Evolutionary conservation across 2,797 vertebrate genomes (phyloP).

Genomic region (Sarcophilus harrisii): DNA sequence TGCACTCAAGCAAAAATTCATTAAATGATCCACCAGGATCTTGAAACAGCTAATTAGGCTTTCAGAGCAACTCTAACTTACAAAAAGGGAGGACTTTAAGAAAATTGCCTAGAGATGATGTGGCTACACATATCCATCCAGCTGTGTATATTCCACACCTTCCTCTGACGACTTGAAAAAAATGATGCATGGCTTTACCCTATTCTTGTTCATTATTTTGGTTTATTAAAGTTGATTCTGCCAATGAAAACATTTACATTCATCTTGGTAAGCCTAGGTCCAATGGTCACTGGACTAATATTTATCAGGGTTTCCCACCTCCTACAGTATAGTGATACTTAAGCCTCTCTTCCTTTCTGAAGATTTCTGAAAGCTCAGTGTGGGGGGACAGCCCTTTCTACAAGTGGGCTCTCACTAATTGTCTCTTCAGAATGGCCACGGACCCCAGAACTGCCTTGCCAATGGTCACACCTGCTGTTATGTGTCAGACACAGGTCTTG

Average conservation of each 20-base stretch:
- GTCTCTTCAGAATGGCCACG: not conserved
- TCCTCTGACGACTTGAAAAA: not conserved
- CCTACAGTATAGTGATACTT: not conserved
- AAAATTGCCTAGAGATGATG: not conserved
- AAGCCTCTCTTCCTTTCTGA: not conserved
- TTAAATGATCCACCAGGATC: not conserved
- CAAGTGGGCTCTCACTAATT: not conserved
- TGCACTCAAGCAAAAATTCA: not conserved
- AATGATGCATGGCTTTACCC: not conserved
- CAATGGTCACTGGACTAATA: not conserved
- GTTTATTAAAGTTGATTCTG: not conserved
- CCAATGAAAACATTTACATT: not conserved
- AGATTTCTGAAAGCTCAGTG: not conserved
- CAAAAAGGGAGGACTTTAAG: not conserved
- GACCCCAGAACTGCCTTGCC: not conserved
- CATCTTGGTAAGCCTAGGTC: not conserved
- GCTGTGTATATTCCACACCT: not conserved
- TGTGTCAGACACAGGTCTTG: not conserved
- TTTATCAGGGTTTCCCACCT: not conserved
- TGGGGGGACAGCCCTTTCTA: not conserved
- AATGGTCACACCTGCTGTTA: not conserved
- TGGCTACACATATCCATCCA: not conserved
- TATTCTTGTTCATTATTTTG: not conserved
- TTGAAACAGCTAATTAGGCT: not conserved
- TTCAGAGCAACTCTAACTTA: not conserved